Conservation (phyloP, 2,797 vertebrate genomes). For the Girardinus metallicus region DNA sequence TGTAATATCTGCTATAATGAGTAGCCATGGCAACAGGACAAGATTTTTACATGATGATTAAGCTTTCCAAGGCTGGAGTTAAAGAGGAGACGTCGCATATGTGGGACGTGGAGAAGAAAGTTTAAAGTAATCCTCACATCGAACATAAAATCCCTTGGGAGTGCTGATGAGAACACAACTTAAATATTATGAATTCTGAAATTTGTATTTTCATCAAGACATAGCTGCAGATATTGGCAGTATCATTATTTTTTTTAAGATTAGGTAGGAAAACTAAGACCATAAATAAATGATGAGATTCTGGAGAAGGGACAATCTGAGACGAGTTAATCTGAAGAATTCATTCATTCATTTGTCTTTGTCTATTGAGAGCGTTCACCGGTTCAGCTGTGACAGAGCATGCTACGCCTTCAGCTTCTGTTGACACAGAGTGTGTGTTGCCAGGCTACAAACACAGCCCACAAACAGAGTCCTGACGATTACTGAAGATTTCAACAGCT, state of each 20-base stretch:
- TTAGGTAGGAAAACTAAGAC: neutral
- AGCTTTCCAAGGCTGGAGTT: constrained; percentile 1
- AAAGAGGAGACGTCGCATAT: neutral
- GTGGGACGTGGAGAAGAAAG: neutral
- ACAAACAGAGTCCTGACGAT: neutral
- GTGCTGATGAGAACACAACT: neutral
- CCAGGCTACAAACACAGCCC: neutral
- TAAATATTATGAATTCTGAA: neutral
- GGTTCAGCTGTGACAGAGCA: neutral
- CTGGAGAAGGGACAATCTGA: no score
- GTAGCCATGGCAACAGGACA: constrained; percentile 6
- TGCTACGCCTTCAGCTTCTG: neutral
- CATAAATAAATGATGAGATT: neutral
- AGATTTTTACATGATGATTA: constrained; percentile 3
- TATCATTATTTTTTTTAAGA: neutral
- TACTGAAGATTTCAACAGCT: neutral
- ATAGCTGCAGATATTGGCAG: neutral
- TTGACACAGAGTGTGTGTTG: neutral
- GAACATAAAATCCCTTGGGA: neutral
- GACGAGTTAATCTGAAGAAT: neutral
- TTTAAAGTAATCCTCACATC: neutral
- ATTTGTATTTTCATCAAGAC: neutral
- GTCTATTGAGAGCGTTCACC: neutral
- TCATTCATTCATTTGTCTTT: neutral
- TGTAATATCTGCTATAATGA: neutral